Conservation (phyloP, 2,113 vertebrate genomes). For the Cheilinus undulatus region DNA sequence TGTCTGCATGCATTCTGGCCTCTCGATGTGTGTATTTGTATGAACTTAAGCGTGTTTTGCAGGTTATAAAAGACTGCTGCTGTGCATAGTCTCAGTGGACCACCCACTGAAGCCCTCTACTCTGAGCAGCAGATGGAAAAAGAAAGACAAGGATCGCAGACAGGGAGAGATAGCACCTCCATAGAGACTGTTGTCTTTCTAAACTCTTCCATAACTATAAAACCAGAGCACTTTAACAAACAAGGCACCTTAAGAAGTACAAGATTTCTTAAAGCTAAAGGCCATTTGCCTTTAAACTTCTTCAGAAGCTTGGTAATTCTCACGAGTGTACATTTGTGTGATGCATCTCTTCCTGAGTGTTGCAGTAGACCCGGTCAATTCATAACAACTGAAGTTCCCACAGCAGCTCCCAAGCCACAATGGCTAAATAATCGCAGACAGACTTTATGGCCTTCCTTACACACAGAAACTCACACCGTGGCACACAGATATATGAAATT, state of each 20-base stretch:
- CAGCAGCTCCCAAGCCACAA: slow-evolving; percentile 65
- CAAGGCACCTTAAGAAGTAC: slow-evolving; percentile 15
- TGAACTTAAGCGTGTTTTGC: slow-evolving; percentile 1
- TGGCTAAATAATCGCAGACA: slow-evolving; percentile 70
- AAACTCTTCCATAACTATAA: slow-evolving; percentile 27
- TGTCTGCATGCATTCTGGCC: neutral
- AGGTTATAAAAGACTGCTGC: slow-evolving; percentile 45
- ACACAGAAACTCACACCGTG: slow-evolving; percentile 36
- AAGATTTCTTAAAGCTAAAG: slow-evolving; percentile 20
- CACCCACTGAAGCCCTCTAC: slow-evolving; percentile 71
- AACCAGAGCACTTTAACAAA: slow-evolving; percentile 28
- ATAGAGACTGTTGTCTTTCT: slow-evolving; percentile 24
- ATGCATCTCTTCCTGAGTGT: slow-evolving; percentile 52
- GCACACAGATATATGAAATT: slow-evolving; percentile 1
- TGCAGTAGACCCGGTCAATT: slow-evolving; percentile 56
- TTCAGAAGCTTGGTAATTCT: slow-evolving; percentile 28
- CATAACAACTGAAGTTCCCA: slow-evolving; percentile 54
- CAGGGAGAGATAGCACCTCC: slow-evolving; percentile 22
- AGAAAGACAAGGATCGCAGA: slow-evolving; percentile 35
- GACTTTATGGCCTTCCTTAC: slow-evolving; percentile 45
- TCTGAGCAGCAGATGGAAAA: slow-evolving; percentile 68
- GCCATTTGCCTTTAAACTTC: slow-evolving; percentile 42
- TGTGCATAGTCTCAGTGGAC: slow-evolving; percentile 61
- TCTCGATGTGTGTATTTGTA: neutral
- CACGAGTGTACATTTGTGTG: slow-evolving; percentile 10